Evolutionary conservation across 2,113 vertebrate species (phyloP), one percentile per base, ranked within the genome.

Genomic region (Nothocercus nigrocapillus): DNA sequence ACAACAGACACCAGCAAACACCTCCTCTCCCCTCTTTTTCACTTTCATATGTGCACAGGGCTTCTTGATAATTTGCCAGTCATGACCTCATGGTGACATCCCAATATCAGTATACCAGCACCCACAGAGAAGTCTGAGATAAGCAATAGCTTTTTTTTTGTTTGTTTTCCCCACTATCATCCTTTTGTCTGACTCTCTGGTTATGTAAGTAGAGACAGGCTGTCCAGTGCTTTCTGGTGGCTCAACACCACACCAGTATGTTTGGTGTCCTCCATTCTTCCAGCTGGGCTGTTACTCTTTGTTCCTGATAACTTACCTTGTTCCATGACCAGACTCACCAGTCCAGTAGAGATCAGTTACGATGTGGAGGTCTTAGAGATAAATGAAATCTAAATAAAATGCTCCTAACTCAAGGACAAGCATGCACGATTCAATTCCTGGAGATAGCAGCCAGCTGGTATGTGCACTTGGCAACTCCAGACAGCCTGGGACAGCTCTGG

Each of bases 391-490:
- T 27, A 86, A 30, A 73, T 13, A 36, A 3, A 28, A 7, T 20
- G 6, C 27, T 5, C 9, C 11, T 49, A 9, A 5, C 16, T 56
- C 32, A 51, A 40, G 8, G 21, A n/a, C 73, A 56, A 16, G 11
- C 0, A 2, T 18, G 11, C 1, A 2, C 32, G 40, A 13, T 8
- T n/a, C 64, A 20, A 3, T 36, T 30, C 2, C 11, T 0, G 1
- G 11, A 78, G 11, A 40, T 13, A 66, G 38, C 13, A 69, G 34
- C 11, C 22, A 30, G 22, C 32, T 74, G 27, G 13, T 62, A 3
- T 47, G 72, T 40, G 27, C 34, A 42, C 5, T 16, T 2, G 49
- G 20, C 15, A 61, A 16, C 24, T 72, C 19, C 18, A 85, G 9
- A 5, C 30, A 73, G 42, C 1, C 54, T 66, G 13, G 44, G 30